phyloP scores from a whole-genome alignment of 2,113 vertebrate species.

The Siphamia tubifer region DNA sequence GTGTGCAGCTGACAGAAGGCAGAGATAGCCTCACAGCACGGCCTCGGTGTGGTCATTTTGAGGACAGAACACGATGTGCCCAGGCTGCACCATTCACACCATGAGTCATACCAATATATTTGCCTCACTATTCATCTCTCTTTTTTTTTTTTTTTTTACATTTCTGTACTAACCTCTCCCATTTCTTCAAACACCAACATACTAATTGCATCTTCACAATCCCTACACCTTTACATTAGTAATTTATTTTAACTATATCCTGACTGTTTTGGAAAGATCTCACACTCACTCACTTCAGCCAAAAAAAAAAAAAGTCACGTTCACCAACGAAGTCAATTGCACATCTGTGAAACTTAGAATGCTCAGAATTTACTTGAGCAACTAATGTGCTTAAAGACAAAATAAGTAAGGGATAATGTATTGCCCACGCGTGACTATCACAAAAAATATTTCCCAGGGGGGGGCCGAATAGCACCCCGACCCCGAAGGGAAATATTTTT shows the following conservation, averaged over 20 bases:
- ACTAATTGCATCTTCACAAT: background rate
- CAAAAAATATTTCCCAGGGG: no score
- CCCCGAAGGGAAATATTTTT: no score
- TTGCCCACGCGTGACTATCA: no score
- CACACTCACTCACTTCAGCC: no score
- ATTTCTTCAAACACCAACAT: background rate
- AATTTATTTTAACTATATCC: background rate
- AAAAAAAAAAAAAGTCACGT: no score
- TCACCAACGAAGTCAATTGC: no score
- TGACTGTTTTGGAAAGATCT: background rate
- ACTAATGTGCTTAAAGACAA: no score
- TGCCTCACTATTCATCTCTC: constrained; percentile 10
- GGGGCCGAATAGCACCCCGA: no score
- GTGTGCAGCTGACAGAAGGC: constrained; percentile 32
- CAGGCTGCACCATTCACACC: background rate
- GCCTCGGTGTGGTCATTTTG: constrained; percentile 33
- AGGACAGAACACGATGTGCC: constrained; percentile 50
- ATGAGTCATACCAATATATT: constrained; percentile 41
- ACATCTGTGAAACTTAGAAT: no score
- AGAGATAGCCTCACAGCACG: constrained; percentile 3
- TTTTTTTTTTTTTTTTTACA: background rate
- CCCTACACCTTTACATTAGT: background rate
- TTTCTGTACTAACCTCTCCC: background rate
- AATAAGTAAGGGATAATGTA: no score
- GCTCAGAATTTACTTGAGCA: no score